A percentile compares a stretch with the other conserved stretches of the same genome.
Conservation (phyloP, 1,140 invertebrate species). For the Trypoxylus dichotomus region DNA sequence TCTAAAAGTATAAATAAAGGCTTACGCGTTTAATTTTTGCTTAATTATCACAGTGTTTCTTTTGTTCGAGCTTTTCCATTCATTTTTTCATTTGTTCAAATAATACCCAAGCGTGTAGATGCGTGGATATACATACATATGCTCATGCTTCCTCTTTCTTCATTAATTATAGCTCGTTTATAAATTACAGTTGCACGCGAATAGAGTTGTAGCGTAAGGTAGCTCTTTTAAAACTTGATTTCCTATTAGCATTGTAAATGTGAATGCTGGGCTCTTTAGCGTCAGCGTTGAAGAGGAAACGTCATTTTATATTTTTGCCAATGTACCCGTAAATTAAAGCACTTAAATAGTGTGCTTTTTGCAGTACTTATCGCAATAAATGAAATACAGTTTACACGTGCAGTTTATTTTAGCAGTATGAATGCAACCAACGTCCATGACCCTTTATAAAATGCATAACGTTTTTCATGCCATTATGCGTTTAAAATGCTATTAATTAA, state of each 20-base stretch:
- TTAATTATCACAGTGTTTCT: conserved; percentile 6
- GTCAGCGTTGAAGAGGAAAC: conserved; percentile 15
- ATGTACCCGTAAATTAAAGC: neutral
- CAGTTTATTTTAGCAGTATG: neutral
- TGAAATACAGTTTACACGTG: conserved; percentile 8
- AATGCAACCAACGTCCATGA: neutral
- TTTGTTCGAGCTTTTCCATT: neutral
- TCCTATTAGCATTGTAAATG: neutral
- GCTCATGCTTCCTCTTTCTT: neutral
- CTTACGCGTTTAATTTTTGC: neutral
- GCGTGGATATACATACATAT: neutral
- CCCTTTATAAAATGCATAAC: neutral
- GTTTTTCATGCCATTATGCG: neutral
- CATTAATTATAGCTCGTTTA: neutral
- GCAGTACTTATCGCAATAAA: neutral
- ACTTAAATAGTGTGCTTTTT: neutral
- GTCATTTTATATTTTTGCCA: conserved; percentile 1
- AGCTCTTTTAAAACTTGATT: neutral
- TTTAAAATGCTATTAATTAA: no score
- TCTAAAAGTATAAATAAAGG: neutral
- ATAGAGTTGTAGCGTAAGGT: conserved; percentile 1
- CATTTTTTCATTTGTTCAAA: neutral
- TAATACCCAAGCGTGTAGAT: neutral
- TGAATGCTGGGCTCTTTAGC: neutral
- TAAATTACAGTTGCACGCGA: neutral